These are phyloP conservation scores for Umimayanthus kanabou DNA, from an alignment of 92 coral and sea anemone species.

Conservation along the genomic window DNA sequence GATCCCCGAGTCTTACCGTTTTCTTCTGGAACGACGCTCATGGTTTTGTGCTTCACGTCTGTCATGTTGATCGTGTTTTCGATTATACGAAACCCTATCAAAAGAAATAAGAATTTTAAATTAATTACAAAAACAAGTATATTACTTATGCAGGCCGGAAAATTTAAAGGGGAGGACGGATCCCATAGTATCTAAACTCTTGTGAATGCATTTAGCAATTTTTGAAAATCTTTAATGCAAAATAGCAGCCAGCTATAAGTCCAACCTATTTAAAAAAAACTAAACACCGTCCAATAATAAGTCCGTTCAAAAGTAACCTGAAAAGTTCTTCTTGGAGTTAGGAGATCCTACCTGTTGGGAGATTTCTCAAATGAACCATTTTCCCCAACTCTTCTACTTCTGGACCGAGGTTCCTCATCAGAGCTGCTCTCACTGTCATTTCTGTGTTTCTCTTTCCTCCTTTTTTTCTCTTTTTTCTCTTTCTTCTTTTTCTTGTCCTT, in stretches of 20 bases:
- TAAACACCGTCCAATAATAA: too few relatives aligned
- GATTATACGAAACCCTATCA: not conserved
- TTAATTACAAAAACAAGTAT: not conserved
- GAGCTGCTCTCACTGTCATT: conserved; percentile 46
- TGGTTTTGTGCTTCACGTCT: not conserved
- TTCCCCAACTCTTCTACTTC: conserved; percentile 8
- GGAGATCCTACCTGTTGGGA: not conserved
- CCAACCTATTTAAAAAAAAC: too few relatives aligned
- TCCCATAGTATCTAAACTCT: too few relatives aligned
- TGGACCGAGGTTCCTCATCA: conserved; percentile 44
- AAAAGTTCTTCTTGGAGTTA: too few relatives aligned
- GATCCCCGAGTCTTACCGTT: not conserved
- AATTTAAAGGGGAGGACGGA: too few relatives aligned
- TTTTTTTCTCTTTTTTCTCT: conserved; percentile 69
- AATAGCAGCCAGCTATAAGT: too few relatives aligned
- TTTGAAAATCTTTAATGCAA: too few relatives aligned
- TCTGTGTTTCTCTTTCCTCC: conserved; percentile 42
- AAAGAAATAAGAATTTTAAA: not conserved
- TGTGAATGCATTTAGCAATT: too few relatives aligned
- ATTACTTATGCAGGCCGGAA: not conserved
- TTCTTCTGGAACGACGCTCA: conserved; percentile 1
- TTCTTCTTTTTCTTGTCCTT: conserved; percentile 83
- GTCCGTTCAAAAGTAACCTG: too few relatives aligned
- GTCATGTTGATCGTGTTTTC: conserved; percentile 8
- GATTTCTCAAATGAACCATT: not conserved